Base-by-base conservation (phyloP, 1,140 invertebrate species). In the Magallana ariakensis region DNA sequence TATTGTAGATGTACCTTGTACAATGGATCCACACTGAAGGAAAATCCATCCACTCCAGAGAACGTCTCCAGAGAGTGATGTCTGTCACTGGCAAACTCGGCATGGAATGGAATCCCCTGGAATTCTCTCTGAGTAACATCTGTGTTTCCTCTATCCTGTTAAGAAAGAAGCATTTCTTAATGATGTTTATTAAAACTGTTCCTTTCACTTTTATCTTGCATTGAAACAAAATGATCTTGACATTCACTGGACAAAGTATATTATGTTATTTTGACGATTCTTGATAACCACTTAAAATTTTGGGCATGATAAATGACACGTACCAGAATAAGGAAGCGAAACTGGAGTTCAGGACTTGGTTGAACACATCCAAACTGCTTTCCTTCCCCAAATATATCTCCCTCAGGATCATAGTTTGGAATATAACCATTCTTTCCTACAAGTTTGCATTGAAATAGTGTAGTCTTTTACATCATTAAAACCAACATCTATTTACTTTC, bases 331-430 rank as follows among this genome's bases (percentile, higher is more conserved):
- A 95, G 93, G 87, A 95, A 95, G 80, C 95, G 91, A 90, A 95
- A 93, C 83, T 93, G 93, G 0, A 96, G 91, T 54, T 93, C 93
- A 19, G 90, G 90, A 46, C 93, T 94, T 15, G 94, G 94, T 84
- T 95, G 92, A 80, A 95, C 90, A 90, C 95, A 96, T 9, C 95
- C 95, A 92, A 93, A 95, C 90, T 95, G 95, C 56, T 94, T 93
- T 22, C 95, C 95, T 82, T 95, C 93, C 22, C 93, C 90, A 87
- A 95, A 95, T 13, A 93, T 90, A 66, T 94, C 92, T 46, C 95
- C 95, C 26, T 92, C 92, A 56, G 95, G 95, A 88, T 96, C 95
- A 91, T 94, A 95, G 6, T 93, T 94, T 70, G 95, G 95, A 66
- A 95, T 90, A 89, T 94, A 95, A 19, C 95, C 95, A 89, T 95